phyloP scores from a whole-genome alignment of 1,140 invertebrate species.

The Temnothorax curvispinosus region DNA sequence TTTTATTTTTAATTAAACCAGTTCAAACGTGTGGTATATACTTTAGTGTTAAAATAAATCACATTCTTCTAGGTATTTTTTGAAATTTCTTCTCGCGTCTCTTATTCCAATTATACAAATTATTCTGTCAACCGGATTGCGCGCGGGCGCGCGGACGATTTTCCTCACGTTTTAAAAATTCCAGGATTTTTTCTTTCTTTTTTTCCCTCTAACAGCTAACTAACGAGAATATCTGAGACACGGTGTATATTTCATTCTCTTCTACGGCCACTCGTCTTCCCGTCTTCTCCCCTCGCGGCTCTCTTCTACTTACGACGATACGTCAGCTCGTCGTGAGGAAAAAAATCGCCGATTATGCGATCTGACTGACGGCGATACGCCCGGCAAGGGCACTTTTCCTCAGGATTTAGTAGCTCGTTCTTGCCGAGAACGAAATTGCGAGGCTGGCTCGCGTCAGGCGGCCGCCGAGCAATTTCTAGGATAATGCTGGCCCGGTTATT shows the following conservation, averaged over 20 bases:
- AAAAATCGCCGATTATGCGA: slow-evolving; percentile 70
- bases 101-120: not conserved
- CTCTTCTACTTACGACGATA: slow-evolving; percentile 41
- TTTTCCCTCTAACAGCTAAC: not conserved
- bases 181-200: not conserved
- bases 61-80: not conserved
- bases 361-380: slow-evolving; percentile 56
- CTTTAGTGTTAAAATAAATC: not conserved
- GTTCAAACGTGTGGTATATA: not conserved
- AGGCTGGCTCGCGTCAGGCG: slow-evolving; percentile 28
- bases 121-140: not conserved
- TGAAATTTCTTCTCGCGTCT: not conserved
- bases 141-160: not conserved
- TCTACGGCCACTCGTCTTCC: slow-evolving; percentile 51
- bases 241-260: slow-evolving; percentile 58
- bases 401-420: slow-evolving; percentile 45
- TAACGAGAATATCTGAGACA: slow-evolving; percentile 1
- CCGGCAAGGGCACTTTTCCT: slow-evolving; percentile 39
- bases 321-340: slow-evolving; percentile 16
- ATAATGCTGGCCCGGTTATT: slow-evolving; percentile 50
- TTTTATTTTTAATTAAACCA: slow-evolving; percentile 11
- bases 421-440: slow-evolving; percentile 44
- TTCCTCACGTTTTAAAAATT: not conserved
- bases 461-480: slow-evolving; percentile 49
- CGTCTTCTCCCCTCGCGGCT: not conserved